Conservation (phyloP, 2,113 vertebrate genomes). For the Cochlearius cochlearius region DNA sequence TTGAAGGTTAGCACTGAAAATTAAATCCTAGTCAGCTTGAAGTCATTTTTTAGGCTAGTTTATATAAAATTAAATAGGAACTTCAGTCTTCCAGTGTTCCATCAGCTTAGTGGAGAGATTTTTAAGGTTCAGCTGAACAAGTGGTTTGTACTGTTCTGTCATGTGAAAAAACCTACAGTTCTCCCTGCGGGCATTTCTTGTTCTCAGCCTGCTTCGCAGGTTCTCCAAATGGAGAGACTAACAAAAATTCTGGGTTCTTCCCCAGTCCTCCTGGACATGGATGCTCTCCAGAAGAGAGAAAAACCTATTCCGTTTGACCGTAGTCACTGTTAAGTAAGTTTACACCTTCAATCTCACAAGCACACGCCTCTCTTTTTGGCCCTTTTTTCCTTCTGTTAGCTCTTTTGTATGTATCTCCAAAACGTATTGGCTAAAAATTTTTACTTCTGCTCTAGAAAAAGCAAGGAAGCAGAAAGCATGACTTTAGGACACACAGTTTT, state of each 20-base stretch:
- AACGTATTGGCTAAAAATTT: background rate
- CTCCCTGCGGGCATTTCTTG: background rate
- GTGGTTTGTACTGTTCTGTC: background rate
- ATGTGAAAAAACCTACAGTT: background rate
- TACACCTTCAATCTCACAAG: background rate
- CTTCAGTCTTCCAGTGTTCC: conserved; percentile 42
- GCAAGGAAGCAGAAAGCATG: background rate
- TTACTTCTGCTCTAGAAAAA: background rate
- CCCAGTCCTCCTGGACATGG: background rate
- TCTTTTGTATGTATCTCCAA: background rate
- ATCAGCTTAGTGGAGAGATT: conserved; percentile 48
- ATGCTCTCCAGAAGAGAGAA: background rate
- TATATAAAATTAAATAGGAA: conserved; percentile 70
- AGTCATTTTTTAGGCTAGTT: conserved; percentile 73
- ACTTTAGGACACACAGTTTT: background rate
- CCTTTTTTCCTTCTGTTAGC: background rate
- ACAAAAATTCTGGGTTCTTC: background rate
- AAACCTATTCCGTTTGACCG: background rate
- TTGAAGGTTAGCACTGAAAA: conserved; percentile 83
- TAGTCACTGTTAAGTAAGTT: background rate
- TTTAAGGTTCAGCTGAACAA: conserved; percentile 68
- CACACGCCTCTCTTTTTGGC: background rate
- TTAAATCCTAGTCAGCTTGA: conserved; percentile 79
- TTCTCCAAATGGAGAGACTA: background rate
- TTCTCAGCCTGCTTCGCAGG: background rate